Percentiles rank a stretch among this genome's conserved stretches.
Conservation (phyloP, 2,888 invertebrate species). For the Aphidoletes aphidimyza region DNA sequence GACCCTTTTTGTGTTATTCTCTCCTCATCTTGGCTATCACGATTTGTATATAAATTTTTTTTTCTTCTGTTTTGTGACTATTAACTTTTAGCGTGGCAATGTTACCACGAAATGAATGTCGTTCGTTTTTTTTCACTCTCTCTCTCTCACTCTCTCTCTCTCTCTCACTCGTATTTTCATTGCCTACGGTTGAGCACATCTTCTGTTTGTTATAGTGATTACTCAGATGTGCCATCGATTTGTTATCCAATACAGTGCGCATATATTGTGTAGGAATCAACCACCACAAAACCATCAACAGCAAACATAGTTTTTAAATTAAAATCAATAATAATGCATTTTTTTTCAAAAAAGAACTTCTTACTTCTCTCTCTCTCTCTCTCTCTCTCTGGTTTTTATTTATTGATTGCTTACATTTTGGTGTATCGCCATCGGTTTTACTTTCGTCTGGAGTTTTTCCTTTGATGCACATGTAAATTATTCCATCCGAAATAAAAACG, state of each 20-base stretch:
- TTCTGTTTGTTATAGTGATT: no score
- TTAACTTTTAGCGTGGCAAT: slow-evolving; percentile 8
- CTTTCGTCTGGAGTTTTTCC: neutral
- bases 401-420: no score
- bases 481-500: neutral
- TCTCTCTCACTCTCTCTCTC: no score
- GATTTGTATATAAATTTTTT: neutral
- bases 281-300: neutral
- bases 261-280: neutral
- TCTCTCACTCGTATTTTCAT: no score
- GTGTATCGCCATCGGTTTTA: neutral
- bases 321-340: slow-evolving; percentile 41
- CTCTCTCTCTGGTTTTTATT: neutral
- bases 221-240: no score
- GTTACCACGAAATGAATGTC: neutral
- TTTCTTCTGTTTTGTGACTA: neutral
- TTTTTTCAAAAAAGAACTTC: neutral
- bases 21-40: neutral
- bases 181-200: no score
- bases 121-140: no score
- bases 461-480: neutral
- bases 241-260: no score
- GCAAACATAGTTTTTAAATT: slow-evolving; percentile 41
- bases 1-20: neutral
- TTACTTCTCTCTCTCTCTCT: neutral